phyloP scores from a whole-genome alignment of 2,113 vertebrate genomes.

The Lonchura striata region DNA sequence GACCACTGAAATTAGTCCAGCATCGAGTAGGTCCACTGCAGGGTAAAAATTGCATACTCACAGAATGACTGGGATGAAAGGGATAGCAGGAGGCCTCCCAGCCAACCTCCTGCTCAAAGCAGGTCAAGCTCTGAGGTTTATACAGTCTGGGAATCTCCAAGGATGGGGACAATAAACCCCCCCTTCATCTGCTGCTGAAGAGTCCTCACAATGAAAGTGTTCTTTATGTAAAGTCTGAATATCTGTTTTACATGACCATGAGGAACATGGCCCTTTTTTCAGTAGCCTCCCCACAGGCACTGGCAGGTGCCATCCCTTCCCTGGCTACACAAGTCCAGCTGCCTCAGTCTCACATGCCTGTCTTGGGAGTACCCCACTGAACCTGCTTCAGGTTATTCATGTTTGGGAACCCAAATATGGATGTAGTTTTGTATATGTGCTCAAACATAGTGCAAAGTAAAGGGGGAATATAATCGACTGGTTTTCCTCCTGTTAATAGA shows the following conservation, averaged over 20 bases:
- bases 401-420: not conserved
- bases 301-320: not conserved
- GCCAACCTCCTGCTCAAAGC: not conserved
- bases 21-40: not conserved
- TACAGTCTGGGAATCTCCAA: not conserved
- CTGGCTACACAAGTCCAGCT: not conserved
- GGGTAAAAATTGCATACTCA: not conserved
- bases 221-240: not conserved
- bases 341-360: not conserved
- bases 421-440: not conserved
- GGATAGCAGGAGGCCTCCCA: not conserved
- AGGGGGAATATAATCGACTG: not conserved
- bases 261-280: not conserved
- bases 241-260: not conserved
- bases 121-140: not conserved
- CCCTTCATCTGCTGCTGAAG: not conserved
- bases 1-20: not conserved
- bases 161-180: not conserved
- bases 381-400: not conserved
- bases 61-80: not conserved
- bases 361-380: not conserved
- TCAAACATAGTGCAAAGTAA: not conserved
- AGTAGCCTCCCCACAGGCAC: rapidly evolving
- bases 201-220: not conserved
- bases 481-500: not conserved